Base-by-base conservation (phyloP, 2,888 invertebrate genomes). In the Oxytorus armatus region DNA sequence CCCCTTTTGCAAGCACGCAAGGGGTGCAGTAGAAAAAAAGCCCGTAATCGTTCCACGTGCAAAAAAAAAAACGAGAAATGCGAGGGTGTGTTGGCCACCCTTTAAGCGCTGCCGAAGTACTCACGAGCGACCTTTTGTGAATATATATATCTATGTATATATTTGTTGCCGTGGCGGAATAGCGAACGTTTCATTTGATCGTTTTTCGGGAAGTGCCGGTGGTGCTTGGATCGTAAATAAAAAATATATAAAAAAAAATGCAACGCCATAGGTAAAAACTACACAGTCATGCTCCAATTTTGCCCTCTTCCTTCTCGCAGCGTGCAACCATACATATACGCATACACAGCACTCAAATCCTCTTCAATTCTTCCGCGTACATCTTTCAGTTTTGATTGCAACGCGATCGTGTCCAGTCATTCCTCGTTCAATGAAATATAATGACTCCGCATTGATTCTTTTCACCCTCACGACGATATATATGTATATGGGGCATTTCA, bases 201-300 rank as follows among this genome's bases (percentile, higher is more conserved):
- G 80, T 68, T 77, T 77, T 80, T 53, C 7, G 51, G n/a, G 16
- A 80, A 80, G 77, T 68, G 73, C 70, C 16, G 68, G 53, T 53
- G 42, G 65, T 65, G 63, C 47, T 74, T 51, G 68, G 49, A 75
- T 53, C 61, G 44, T 69, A 33, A 65, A 65, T 63, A 63, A 75
- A 79, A 33, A n/a, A n/a, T n/a, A n/a, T n/a, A 75, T 23, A 49
- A 77, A 47, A 49, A 77, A 77, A 69, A 23, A 39, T 44, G 59
- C 42, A 36, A 55, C 14, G 5, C 55, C 44, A 77, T 49, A 1
- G 73, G 55, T 79, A 68, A 80, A 77, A 73, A 73, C 77, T 68
- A 80, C 69, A 57, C 80, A 69, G 77, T 63, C 63, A 36, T 63
- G 77, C 57, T 77, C 80, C 77, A 77, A 74, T 80, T 84, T 84